A percentile compares a stretch with the other conserved stretches of the same genome.
phyloP scores from a whole-genome alignment of 23 tunicate genomes.

The Halocynthia roretzi region DNA sequence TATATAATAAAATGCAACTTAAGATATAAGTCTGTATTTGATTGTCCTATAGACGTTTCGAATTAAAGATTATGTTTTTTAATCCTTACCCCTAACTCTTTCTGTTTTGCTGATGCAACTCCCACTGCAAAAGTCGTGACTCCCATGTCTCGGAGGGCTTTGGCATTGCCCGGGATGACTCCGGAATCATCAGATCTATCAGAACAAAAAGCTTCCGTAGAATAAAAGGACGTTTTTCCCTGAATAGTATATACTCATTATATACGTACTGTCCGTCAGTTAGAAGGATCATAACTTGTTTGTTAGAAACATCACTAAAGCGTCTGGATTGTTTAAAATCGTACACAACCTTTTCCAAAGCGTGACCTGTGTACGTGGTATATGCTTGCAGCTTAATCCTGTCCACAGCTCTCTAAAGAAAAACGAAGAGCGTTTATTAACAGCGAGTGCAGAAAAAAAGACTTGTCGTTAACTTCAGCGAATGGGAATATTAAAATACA shows the following conservation, averaged over 20 bases:
- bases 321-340: background rate
- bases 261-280: conserved; percentile 1
- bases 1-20: background rate
- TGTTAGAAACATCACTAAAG: background rate
- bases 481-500: too few species aligned
- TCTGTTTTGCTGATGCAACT: background rate
- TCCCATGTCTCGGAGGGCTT: background rate
- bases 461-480: too few species aligned
- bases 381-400: background rate
- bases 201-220: too few species aligned
- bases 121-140: conserved; percentile 2
- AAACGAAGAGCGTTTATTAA: background rate
- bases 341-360: background rate
- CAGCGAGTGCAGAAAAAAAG: too few species aligned
- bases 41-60: background rate
- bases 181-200: background rate
- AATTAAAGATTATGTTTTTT: background rate
- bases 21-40: background rate
- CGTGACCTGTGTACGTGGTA: conserved; percentile 5
- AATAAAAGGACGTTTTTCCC: too few species aligned
- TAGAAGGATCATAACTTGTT: background rate
- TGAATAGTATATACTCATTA: too few species aligned
- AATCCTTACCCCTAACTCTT: background rate
- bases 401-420: background rate
- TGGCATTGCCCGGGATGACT: background rate